phyloP scores from a whole-genome alignment of 2,888 invertebrate genomes.

The Drosophila ezoana region DNA sequence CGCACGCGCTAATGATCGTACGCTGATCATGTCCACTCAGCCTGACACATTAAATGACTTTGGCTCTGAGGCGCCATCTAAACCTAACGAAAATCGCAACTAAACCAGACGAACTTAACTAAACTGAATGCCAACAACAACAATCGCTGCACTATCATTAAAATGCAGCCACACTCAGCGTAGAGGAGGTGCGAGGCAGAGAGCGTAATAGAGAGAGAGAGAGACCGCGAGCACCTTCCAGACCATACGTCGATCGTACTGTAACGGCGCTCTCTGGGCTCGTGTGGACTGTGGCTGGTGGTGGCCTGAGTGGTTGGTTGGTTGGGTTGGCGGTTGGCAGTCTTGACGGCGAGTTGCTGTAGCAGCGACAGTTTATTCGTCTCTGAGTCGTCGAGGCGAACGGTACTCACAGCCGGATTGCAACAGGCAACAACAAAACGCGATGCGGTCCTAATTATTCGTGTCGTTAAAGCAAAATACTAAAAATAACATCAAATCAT shows the following conservation, averaged over 20 bases:
- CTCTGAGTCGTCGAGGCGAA: constrained; percentile 67
- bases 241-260: constrained; percentile 28
- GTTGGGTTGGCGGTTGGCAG: constrained; percentile 34
- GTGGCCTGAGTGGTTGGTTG: constrained; percentile 5
- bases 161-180: constrained; percentile 37
- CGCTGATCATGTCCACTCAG: constrained; percentile 63
- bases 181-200: not conserved
- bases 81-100: constrained; percentile 39
- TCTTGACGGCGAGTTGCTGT: constrained; percentile 71
- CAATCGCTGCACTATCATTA: constrained; percentile 48
- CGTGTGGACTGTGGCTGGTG: constrained; percentile 8
- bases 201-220: not conserved
- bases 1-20: constrained; percentile 49
- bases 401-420: constrained; percentile 63
- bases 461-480: constrained; percentile 49
- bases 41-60: constrained; percentile 63
- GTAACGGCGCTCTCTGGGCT: constrained; percentile 13
- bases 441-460: constrained; percentile 70
- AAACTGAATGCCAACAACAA: constrained; percentile 19
- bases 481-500: constrained; percentile 36
- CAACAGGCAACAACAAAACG: constrained; percentile 62
- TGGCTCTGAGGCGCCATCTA: constrained; percentile 60
- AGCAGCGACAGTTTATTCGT: constrained; percentile 71
- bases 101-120: constrained; percentile 43
- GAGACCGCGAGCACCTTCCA: constrained; percentile 31